These are phyloP conservation scores for Perognathus longimembris DNA, from an alignment of 2,113 vertebrate genomes.

Conservation along the genomic window DNA sequence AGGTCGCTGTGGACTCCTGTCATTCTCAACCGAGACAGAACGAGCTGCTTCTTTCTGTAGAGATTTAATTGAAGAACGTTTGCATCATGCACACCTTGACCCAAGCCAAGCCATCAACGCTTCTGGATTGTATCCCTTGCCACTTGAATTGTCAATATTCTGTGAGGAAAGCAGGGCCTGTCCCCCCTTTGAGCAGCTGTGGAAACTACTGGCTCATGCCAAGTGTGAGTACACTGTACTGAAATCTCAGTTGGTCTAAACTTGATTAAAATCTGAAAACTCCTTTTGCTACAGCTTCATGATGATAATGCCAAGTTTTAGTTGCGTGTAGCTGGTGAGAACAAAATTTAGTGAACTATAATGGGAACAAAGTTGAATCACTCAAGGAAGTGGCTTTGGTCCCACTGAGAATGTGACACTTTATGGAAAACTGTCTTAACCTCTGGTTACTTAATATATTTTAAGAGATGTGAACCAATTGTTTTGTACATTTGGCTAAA, in stretches of 20 bases:
- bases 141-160: background rate
- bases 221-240: background rate
- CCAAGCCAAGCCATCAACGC: background rate
- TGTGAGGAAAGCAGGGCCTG: background rate
- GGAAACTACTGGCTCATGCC: background rate
- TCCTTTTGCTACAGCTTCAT: constrained; percentile 74
- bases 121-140: background rate
- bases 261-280: constrained; percentile 1
- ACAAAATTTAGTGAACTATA: constrained; percentile 14
- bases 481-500: constrained; percentile 68
- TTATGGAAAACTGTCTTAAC: background rate
- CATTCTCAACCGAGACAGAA: constrained; percentile 1
- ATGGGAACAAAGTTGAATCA: background rate
- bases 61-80: background rate
- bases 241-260: constrained; percentile 27
- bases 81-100: background rate
- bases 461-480: constrained; percentile 69
- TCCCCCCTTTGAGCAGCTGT: background rate
- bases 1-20: background rate
- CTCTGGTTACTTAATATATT: constrained; percentile 73
- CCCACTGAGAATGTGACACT: background rate
- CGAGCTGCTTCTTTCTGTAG: background rate
- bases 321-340: background rate
- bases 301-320: constrained; percentile 81
- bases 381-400: background rate